Conservation (phyloP, 2,888 invertebrate species). For the Tetramorium bicarinatum region DNA sequence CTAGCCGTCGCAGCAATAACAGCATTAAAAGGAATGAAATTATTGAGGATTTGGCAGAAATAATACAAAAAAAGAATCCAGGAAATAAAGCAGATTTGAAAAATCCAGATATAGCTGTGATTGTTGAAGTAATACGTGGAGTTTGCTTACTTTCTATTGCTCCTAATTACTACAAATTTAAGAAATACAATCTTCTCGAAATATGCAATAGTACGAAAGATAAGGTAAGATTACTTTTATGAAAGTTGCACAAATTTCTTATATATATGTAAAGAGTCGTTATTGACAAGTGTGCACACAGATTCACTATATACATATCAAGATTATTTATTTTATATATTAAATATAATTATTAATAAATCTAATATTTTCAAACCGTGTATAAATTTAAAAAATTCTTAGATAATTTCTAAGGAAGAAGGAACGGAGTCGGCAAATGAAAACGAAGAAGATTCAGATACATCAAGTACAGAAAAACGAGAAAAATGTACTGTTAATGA, state of each 20-base stretch:
- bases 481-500: not conserved
- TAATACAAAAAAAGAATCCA: slow-evolving; percentile 90
- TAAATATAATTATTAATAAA: not conserved
- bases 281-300: not conserved
- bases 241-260: not conserved
- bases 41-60: slow-evolving; percentile 91
- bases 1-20: slow-evolving; percentile 91
- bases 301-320: not conserved
- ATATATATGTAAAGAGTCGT: not conserved
- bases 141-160: slow-evolving; percentile 94
- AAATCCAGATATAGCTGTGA: slow-evolving; percentile 91
- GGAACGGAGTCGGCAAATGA: not conserved
- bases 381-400: not conserved
- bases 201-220: slow-evolving; percentile 78
- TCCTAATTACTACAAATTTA: slow-evolving; percentile 92
- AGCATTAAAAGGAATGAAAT: slow-evolving; percentile 91
- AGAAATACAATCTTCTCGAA: slow-evolving; percentile 95
- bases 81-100: slow-evolving; percentile 93
- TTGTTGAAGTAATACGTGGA: slow-evolving; percentile 94
- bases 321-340: not conserved
- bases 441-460: not conserved
- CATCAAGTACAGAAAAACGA: not conserved
- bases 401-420: slow-evolving; percentile 1
- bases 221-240: slow-evolving; percentile 33
- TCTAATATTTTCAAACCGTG: not conserved